Conservation (phyloP, 1,140 invertebrate genomes). For the Bombus breviceps region DNA sequence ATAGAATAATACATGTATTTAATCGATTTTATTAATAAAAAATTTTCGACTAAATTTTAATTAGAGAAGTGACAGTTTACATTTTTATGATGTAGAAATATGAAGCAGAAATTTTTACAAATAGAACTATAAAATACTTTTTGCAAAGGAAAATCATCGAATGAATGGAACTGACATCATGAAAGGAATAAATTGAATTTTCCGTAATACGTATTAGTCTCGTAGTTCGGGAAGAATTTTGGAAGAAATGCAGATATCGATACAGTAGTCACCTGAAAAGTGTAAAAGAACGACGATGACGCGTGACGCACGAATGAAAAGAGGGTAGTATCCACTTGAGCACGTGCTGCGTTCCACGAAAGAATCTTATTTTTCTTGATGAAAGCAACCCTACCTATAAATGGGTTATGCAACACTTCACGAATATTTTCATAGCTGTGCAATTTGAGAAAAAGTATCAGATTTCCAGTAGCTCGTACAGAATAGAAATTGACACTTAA, state of each 20-base stretch:
- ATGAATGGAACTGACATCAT: too few species aligned
- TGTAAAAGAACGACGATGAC: neutral
- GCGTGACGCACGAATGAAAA: slow-evolving; percentile 4
- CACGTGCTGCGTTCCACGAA: slow-evolving; percentile 54
- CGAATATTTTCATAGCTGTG: slow-evolving; percentile 65
- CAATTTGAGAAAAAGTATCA: slow-evolving; percentile 60
- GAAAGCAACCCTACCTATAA: slow-evolving; percentile 43
- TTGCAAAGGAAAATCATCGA: too few species aligned
- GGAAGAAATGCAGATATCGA: neutral
- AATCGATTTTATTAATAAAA: too few species aligned
- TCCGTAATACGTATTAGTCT: too few species aligned
- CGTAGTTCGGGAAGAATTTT: neutral
- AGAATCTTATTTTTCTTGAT: slow-evolving; percentile 47
- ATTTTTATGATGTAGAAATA: too few species aligned
- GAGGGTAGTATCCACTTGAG: slow-evolving; percentile 39
- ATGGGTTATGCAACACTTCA: slow-evolving; percentile 57
- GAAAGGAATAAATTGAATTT: too few species aligned
- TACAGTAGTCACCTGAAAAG: neutral
- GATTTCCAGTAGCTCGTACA: slow-evolving; percentile 38
- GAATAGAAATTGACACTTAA: neutral
- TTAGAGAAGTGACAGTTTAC: too few species aligned
- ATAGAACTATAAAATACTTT: too few species aligned
- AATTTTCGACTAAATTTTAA: too few species aligned
- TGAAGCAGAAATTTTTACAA: too few species aligned
- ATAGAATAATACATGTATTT: too few species aligned